Evolutionary conservation across 2,888 invertebrate genomes (phyloP), one percentile per base, ranked within the genome.

Genomic region (Ashinkailepas kermadecensis): DNA sequence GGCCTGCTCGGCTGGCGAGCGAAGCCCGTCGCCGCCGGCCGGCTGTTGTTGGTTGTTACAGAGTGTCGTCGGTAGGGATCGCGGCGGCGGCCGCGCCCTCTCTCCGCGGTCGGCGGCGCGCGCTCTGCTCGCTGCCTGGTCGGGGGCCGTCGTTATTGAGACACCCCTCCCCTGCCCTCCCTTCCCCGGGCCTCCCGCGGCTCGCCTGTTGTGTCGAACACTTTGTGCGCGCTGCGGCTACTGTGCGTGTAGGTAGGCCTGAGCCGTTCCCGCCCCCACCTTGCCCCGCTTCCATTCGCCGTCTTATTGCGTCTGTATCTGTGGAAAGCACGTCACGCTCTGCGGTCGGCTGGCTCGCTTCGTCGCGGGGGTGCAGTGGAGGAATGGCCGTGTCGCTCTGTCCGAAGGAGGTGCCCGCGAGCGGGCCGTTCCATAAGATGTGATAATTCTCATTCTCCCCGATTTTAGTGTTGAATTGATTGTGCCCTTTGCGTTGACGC

Each of bases 401-500:
- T 67, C 65, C 13, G 62, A 67, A 23, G 23, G 70, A 70, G 70
- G 12, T 23, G 39, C 15, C 39, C 70, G 67, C 70, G 12, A 12
- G 9, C 18, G 56, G 54, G 39, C 74, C 39, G 74, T 56, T 56
- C 54, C 74, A 74, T 18, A 56, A 74, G 56, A 74, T 74, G 74
- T 74, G 74, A 74, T 74, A 74, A 74, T 74, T 74, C 18, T 74
- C 74, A 74, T 74, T 74, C n/a, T 74, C 74, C 74, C 74, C 74
- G 74, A 74, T 54, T 56, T 54, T 21, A 74, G 74, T 74, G 74
- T 56, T 74, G 54, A 56, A 74, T 56, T 74, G 21, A 56, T 39
- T 74, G 74, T 74, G 74, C 70, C 70, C 70, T 54, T 18, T 56
- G 13, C 18, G 74, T 74, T 74, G 56, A 21, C 39, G 74, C 21